Evolutionary conservation across 2,797 vertebrate genomes (phyloP).

Genomic region (Oreonectes daqikongensis): DNA sequence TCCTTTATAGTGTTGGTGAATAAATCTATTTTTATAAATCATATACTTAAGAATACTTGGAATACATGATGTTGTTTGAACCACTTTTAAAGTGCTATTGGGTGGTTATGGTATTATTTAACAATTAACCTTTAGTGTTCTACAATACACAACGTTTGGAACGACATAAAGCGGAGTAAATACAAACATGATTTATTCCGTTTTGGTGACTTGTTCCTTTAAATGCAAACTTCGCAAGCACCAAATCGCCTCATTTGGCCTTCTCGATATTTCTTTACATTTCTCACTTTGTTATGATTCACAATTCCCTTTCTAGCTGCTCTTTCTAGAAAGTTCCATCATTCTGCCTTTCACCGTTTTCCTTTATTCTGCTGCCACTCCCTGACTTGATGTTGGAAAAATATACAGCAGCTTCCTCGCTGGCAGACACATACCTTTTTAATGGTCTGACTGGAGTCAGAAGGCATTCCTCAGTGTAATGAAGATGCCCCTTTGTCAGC

Average conservation of each 20-base stretch:
- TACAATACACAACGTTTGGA: no score
- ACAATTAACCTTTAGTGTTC: no score
- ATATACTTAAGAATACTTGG: no score
- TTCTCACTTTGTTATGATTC: neutral
- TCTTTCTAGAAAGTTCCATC: constrained; percentile 1
- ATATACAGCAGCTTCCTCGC: neutral
- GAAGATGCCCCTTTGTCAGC: constrained; percentile 13
- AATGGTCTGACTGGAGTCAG: constrained; percentile 8
- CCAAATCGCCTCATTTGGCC: neutral
- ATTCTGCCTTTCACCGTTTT: neutral
- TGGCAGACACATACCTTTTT: neutral
- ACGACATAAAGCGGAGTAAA: no score
- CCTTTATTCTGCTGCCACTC: neutral
- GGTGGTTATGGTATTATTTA: no score
- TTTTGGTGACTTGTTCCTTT: neutral
- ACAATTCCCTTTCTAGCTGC: neutral
- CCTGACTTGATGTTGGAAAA: constrained; percentile 8
- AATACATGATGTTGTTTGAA: no score
- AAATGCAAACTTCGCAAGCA: neutral
- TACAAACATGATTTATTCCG: no score
- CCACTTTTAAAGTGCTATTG: no score
- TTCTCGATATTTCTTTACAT: neutral
- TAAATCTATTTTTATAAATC: no score
- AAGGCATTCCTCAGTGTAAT: constrained; percentile 2
- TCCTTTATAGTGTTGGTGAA: no score